Percentiles rank a stretch among this genome's conserved stretches.
These are phyloP conservation scores for Lasioglossum leucozonium DNA, from an alignment of 2,888 invertebrate genomes.

Conservation along the genomic window DNA sequence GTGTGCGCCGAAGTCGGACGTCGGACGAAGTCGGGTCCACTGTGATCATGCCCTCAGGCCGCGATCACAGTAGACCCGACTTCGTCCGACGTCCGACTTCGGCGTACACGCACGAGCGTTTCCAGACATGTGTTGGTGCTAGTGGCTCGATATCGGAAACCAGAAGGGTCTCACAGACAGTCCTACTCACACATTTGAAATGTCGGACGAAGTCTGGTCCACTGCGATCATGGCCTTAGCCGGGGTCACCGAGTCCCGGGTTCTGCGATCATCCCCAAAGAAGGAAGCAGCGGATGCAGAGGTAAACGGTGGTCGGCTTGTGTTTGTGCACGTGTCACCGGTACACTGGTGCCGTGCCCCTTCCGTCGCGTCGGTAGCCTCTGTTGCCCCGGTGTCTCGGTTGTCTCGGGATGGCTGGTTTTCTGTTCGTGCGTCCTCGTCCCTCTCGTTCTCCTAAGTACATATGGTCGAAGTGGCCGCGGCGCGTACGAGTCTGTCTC, in stretches of 20 bases:
- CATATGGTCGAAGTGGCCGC: conserved; percentile 70
- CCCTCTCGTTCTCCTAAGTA: conserved; percentile 58
- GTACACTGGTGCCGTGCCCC: conserved; percentile 5
- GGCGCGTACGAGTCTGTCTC: conserved; percentile 73
- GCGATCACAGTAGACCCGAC: no score
- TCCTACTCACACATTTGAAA: no score
- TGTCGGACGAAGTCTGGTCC: no score
- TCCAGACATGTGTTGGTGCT: no score
- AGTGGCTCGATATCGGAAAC: no score
- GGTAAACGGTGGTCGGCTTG: conserved; percentile 53
- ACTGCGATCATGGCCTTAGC: no score
- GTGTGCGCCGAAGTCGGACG: no score
- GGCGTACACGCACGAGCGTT: no score
- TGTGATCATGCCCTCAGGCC: no score
- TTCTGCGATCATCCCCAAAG: background rate
- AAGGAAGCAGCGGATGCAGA: background rate
- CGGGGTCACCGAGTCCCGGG: background rate
- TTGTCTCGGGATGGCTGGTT: conserved; percentile 36
- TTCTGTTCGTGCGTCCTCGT: conserved; percentile 26
- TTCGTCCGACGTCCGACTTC: no score
- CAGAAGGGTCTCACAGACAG: no score
- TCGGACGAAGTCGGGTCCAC: no score
- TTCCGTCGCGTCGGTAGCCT: conserved; percentile 5
- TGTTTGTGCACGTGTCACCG: conserved; percentile 51
- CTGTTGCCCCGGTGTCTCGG: conserved; percentile 35